Base-by-base conservation (phyloP, 2,797 vertebrate genomes). In the Picus viridis region DNA sequence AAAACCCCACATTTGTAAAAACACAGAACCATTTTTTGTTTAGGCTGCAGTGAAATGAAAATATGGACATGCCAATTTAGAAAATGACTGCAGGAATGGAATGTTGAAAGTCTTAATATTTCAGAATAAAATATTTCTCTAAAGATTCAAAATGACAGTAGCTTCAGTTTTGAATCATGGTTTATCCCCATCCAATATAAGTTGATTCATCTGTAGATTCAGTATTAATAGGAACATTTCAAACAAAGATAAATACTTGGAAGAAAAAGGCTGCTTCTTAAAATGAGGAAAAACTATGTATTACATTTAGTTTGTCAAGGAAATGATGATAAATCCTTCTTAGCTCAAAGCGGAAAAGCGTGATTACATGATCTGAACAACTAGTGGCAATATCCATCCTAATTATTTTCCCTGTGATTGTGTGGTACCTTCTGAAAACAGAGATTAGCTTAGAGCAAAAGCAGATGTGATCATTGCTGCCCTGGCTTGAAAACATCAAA, bases 311-410 rank as follows among this genome's bases (percentile, higher is more conserved):
- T 83, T 89, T 84, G 77, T 95, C 63, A 89, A 86, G 86, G 72
- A 93, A 96, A 95, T 95, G 16, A 89, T 90, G 84, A 92, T 91
- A 92, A 95, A 95, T 90, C 79, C 72, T 84, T 92, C 80, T 82
- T 92, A 80, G 65, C 84, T 93, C 65, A 78, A 75, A 95, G 79
- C 65, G 82, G 68, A 83, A 71, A 94, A 95, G 41, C 80, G n/a
- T 89, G 88, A 93, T 93, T 96, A 95, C 92, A 65, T 70, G 73
- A 90, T 90, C 43, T 86, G 74, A 91, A 91, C 58, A 82, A 70
- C 54, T 74, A 59, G 62, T 80, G 75, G 76, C 79, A 92, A 62
- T 90, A 93, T 82, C 68, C 41, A 76, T 84, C 69, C 69, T 95
- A 77, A 92, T 91, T 81, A 61, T 41, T 84, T 88, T 95, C 57